Conservation (phyloP, 2,113 vertebrate species). For the Azemiops feae region DNA sequence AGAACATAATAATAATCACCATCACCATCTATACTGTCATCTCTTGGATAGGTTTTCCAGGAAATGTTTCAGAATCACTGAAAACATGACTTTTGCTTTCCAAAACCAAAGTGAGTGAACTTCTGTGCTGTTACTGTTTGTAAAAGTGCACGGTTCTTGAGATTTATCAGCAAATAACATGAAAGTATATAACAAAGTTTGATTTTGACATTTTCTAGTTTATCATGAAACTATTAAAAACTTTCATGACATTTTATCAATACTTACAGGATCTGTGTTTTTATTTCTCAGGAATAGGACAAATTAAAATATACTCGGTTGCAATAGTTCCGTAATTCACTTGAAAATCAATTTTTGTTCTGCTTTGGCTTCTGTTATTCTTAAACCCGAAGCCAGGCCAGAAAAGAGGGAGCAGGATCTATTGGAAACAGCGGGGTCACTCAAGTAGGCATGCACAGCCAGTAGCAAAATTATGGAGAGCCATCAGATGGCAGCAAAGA, state of each 20-base stretch:
- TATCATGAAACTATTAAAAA: background rate
- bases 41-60: background rate
- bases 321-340: background rate
- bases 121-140: background rate
- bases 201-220: background rate
- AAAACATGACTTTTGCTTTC: background rate
- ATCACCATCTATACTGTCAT: background rate
- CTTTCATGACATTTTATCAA: background rate
- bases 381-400: background rate
- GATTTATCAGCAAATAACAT: background rate
- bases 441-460: background rate
- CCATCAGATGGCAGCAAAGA: background rate
- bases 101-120: background rate
- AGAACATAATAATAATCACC: background rate
- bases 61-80: background rate
- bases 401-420: background rate
- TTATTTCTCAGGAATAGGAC: background rate
- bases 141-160: background rate
- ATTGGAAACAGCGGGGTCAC: background rate
- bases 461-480: background rate
- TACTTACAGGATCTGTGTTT: background rate
- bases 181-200: background rate
- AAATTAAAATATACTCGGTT: background rate
- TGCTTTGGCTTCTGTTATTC: background rate
- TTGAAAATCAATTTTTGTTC: background rate